These are phyloP conservation scores for Donacobius atricapilla DNA, from an alignment of 2,113 vertebrate genomes.

Conservation along the genomic window DNA sequence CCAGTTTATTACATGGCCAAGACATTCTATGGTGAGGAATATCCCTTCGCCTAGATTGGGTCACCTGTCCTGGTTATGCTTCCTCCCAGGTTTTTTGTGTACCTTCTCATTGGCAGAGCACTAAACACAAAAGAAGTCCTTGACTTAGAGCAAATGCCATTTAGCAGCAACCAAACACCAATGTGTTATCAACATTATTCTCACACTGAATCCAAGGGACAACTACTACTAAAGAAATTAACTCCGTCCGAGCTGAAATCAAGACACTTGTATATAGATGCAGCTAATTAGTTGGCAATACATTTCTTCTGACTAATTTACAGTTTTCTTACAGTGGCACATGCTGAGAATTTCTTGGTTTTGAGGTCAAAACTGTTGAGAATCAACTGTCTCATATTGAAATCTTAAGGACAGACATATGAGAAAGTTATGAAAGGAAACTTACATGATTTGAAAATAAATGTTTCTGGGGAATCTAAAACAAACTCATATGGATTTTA, in stretches of 20 bases:
- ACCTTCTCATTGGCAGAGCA: background rate
- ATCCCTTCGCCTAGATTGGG: background rate
- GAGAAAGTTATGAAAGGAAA: background rate
- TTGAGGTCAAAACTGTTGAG: background rate
- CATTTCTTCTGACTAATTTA: background rate
- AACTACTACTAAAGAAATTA: background rate
- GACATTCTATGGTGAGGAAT: background rate
- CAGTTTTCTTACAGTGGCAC: background rate
- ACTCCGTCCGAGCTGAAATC: background rate
- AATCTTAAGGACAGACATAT: background rate
- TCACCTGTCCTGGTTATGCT: background rate
- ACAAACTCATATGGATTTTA: background rate
- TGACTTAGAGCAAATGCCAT: background rate
- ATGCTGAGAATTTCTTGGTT: background rate
- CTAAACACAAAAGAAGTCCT: background rate
- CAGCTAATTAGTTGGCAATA: background rate
- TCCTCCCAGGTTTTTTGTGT: background rate
- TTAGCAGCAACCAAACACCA: background rate
- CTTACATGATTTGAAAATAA: background rate
- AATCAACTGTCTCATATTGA: background rate
- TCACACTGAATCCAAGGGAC: background rate
- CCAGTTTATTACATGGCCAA: background rate
- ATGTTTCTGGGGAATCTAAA: background rate
- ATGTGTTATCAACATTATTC: background rate
- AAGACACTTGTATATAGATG: background rate